Base-by-base conservation (phyloP, 1,140 invertebrate genomes). In the Drosophila sp. region DNA sequence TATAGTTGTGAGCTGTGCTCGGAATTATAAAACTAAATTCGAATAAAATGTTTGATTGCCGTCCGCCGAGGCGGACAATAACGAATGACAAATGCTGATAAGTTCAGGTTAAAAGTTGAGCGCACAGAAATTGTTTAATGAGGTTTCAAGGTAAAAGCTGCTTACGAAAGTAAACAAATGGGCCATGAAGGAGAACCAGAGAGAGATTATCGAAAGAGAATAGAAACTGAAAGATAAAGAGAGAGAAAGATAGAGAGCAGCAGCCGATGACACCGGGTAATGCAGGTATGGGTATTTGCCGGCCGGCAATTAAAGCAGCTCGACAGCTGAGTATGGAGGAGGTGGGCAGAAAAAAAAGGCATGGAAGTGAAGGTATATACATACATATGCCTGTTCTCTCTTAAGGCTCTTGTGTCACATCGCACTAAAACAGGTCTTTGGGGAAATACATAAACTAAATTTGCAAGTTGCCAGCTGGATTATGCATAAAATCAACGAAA, bases 161-260 rank as follows among this genome's bases (percentile, higher is more conserved):
- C 66, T 82, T 65, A 76, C 32, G 69, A 83, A 83, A 87, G 83
- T 86, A 87, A 86, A 83, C 83, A 86, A 86, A 78, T 72, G 62
- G 60, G 55, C 7, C 27, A 58, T 58, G 64, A 44, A 58, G 33
- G 57, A 64, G 66, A 40, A 70, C 60, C 58, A 66, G 72, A 64
- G 70, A 56, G 47, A 70, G 40, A 41, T 25, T 30, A 33, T 23
- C 8, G 2, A 23, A 44, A 61, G 66, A 61, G 60, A 63, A 3
- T 3, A 33, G 29, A 55, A 33, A 25, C 25, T 32, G 4, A 60
- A 41, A 38, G 11, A 56, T 1, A 55, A 33, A 58, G 30, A 67
- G 40, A 61, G 41, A 35, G 60, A 58, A 55, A 17, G 17, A 17
- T 17, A 66, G 57, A 56, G 25, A 54, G 54, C 40, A 23, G 33